Percentiles rank a stretch among this genome's conserved stretches.
These are phyloP conservation scores for Ophioninae sp. DNA, from an alignment of 2,888 invertebrate species.

Conservation along the genomic window DNA sequence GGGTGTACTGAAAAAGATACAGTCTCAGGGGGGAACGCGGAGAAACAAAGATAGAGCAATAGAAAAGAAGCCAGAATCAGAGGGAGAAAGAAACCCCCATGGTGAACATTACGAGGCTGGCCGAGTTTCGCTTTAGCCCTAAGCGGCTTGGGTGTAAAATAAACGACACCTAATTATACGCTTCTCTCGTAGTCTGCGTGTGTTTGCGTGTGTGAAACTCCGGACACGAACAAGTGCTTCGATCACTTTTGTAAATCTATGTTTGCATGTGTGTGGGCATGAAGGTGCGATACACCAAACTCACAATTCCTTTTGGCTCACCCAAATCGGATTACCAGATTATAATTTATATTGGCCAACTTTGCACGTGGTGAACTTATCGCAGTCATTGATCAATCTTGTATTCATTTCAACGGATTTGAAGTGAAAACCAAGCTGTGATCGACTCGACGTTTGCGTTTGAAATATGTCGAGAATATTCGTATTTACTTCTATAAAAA, in stretches of 20 bases:
- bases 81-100: constrained; percentile 50
- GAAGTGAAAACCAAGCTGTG: neutral
- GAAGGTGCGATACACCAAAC: constrained; percentile 63
- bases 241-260: constrained; percentile 31
- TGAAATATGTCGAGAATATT: neutral
- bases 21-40: constrained; percentile 42
- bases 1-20: constrained; percentile 19
- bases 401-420: neutral
- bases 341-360: constrained; percentile 73
- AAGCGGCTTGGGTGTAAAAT: constrained; percentile 77
- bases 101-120: constrained; percentile 60
- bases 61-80: constrained; percentile 13
- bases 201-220: constrained; percentile 57
- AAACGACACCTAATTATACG: constrained; percentile 80
- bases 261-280: constrained; percentile 48
- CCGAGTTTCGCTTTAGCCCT: constrained; percentile 66
- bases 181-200: constrained; percentile 64
- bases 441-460: neutral
- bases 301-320: constrained; percentile 39
- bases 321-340: constrained; percentile 74
- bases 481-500: neutral
- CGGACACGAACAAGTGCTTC: constrained; percentile 73
- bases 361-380: constrained; percentile 51
- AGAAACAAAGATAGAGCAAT: constrained; percentile 20
- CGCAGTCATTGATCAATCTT: constrained; percentile 32